phyloP scores from a whole-genome alignment of 2,113 vertebrate genomes.

The Saimiri boliviensis region DNA sequence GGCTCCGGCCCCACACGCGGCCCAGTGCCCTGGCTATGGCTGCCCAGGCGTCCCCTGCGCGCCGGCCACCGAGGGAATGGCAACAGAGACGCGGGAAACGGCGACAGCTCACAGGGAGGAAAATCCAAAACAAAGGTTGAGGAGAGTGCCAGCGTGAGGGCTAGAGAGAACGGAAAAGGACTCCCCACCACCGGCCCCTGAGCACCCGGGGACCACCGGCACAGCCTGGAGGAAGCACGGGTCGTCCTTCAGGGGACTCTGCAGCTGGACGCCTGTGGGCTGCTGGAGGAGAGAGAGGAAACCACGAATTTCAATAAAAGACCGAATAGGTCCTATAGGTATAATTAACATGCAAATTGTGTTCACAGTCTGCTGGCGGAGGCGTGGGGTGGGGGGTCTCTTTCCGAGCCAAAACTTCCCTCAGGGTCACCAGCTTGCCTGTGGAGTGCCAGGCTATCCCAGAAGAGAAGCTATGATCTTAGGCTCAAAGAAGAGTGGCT shows the following conservation, averaged over 20 bases:
- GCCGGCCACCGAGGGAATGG: background rate
- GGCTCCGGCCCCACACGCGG: background rate
- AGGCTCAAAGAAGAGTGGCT: background rate
- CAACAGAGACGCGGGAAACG: background rate
- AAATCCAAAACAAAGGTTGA: background rate
- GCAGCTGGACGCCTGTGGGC: background rate
- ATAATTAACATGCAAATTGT: background rate
- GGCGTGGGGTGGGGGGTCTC: no score
- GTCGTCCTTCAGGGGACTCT: background rate
- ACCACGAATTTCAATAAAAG: background rate
- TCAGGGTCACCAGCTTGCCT: background rate
- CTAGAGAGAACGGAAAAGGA: no score
- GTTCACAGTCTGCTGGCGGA: background rate
- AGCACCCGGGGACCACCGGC: no score
- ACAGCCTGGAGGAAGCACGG: background rate
- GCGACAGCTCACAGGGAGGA: background rate
- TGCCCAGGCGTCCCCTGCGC: background rate
- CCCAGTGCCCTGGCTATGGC: accelerated
- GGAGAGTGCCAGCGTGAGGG: background rate
- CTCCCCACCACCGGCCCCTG: background rate
- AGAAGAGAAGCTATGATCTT: background rate
- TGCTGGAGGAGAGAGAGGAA: background rate
- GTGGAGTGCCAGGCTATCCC: background rate
- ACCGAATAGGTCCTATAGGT: background rate
- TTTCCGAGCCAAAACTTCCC: background rate